Base-by-base conservation (phyloP, 2,888 invertebrate species). In the Balanococcus diminutus region DNA sequence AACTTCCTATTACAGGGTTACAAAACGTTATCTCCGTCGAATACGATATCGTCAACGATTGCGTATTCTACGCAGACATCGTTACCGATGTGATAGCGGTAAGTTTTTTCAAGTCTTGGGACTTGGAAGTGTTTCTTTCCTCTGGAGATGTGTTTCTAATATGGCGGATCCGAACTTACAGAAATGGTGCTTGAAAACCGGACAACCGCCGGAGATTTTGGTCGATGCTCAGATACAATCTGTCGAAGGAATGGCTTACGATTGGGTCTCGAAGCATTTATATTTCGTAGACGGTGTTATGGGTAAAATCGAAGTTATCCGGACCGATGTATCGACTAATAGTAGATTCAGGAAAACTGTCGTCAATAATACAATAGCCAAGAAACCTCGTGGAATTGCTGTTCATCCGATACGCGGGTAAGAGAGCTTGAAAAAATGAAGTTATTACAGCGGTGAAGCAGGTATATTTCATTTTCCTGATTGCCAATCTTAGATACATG, bases 21-120 rank as follows among this genome's bases (percentile, higher is more conserved):
- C 93, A 93, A 88, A 95, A 96, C 89, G 96, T 96, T 0, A 95
- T 96, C 75, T 95, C 96, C 0, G 93, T 97, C 22, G 97, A 97
- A 89, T 97, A 94, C 89, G 96, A 97, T 89, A 92, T 96, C 90
- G 92, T 92, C 87, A 94, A 94, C 88, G 96, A 96, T 89, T 96
- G 96, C 89, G 92, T 97, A 0, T 97, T 95, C 90, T 97, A 96
- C 95, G 96, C 96, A 0, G 96, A 97, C 89, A 95, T 95, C 87
- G 93, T 94, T 84, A 91, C 93, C 9, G 95, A 96, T 88, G 94
- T 93, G 28, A 96, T 97, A 87, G 93, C 93, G 87, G 91, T 91
- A 88, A 89, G 89, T 88, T 32, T 46, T 46, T 46, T 16, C 4
- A 2, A 4, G 2, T 46, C n/a, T n/a, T 1, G n/a, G n/a, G 2